A percentile compares a stretch with the other conserved stretches of the same genome.
These are phyloP conservation scores for Apodemus sylvaticus DNA, from an alignment of 2,113 vertebrate species.

Conservation along the genomic window DNA sequence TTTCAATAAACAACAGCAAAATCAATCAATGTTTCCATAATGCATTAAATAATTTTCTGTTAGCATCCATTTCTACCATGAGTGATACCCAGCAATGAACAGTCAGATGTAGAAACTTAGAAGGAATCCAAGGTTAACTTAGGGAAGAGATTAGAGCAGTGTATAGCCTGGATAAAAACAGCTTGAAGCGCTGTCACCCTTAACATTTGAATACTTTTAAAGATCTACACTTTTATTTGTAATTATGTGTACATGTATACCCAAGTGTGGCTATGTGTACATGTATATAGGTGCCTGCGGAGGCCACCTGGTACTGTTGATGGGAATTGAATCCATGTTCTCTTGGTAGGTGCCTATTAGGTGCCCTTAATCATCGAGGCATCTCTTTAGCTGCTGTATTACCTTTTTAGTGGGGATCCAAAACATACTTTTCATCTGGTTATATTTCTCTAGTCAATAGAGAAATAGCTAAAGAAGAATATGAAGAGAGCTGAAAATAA, in stretches of 20 bases:
- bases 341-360: background rate
- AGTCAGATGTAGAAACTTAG: background rate
- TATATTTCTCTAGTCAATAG: background rate
- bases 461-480: background rate
- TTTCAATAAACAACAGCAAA: background rate
- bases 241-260: background rate
- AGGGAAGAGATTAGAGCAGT: background rate
- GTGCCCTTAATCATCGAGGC: too few species aligned
- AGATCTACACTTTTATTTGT: background rate
- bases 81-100: background rate
- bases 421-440: background rate
- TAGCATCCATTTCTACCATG: background rate
- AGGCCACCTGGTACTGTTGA: background rate
- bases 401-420: background rate
- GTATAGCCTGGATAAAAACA: background rate
- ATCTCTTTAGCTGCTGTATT: too few species aligned
- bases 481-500: background rate
- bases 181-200: background rate
- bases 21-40: background rate
- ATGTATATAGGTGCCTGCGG: background rate
- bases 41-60: slow-evolving; percentile 18
- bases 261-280: background rate
- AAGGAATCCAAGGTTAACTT: background rate
- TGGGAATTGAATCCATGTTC: background rate
- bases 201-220: too few species aligned